A percentile compares a stretch with the other conserved stretches of the same genome.
Evolutionary conservation across 1,140 invertebrate species (phyloP).

Genomic region (Daktulosphaira vitifoliae): DNA sequence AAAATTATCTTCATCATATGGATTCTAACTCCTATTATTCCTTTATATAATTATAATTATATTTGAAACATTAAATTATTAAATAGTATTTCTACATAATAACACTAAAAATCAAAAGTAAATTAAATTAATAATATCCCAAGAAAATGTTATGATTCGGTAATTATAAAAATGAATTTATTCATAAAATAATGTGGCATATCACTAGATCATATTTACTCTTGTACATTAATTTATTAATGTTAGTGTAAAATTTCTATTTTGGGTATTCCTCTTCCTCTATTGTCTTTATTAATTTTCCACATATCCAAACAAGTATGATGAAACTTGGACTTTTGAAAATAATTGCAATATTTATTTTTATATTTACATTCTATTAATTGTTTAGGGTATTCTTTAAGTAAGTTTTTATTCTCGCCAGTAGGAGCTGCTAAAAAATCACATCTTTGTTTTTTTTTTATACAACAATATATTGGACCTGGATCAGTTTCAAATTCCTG

Average conservation of each 20-base stretch:
- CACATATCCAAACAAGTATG: neutral
- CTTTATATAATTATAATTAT: too few species aligned
- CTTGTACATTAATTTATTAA: too few species aligned
- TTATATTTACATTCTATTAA: neutral
- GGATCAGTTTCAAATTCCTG: slow-evolving; percentile 19
- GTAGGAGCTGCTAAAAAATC: slow-evolving; percentile 13
- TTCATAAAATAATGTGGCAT: too few species aligned
- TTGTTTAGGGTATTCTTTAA: neutral
- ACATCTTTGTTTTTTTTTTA: slow-evolving; percentile 3
- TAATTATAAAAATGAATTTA: too few species aligned
- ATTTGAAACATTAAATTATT: too few species aligned
- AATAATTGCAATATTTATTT: neutral
- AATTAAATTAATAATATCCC: too few species aligned
- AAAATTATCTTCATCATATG: too few species aligned
- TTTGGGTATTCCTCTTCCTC: neutral
- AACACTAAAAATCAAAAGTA: too few species aligned
- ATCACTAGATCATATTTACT: too few species aligned
- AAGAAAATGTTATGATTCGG: too few species aligned
- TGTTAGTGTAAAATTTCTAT: slow-evolving; percentile 2
- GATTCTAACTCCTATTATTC: too few species aligned
- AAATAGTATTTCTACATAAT: too few species aligned
- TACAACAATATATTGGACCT: slow-evolving; percentile 6
- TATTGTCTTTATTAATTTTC: neutral
- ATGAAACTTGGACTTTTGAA: neutral
- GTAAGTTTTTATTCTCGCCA: slow-evolving; percentile 43